These are phyloP conservation scores for Spinus olivaceus DNA, from an alignment of 2,797 vertebrate genomes.

Conservation along the genomic window DNA sequence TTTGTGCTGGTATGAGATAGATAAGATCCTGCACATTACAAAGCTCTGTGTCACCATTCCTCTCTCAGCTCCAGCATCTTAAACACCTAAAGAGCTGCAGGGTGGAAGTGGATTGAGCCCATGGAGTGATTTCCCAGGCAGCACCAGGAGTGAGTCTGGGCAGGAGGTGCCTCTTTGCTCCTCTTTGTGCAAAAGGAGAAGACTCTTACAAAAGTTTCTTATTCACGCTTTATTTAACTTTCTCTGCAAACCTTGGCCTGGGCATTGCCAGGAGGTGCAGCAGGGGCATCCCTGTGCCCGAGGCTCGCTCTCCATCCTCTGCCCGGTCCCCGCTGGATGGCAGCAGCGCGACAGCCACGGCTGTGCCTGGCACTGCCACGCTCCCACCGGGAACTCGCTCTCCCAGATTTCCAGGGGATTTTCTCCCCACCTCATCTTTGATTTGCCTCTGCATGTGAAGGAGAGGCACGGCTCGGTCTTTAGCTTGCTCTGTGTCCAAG, in stretches of 20 bases:
- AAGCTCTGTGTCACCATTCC: neutral
- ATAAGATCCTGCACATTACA: neutral
- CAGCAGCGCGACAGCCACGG: constrained; percentile 13
- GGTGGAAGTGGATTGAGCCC: rapidly evolving
- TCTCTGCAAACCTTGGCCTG: neutral
- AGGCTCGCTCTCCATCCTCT: neutral
- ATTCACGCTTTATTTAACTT: neutral
- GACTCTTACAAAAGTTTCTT: neutral
- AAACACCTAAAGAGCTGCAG: neutral
- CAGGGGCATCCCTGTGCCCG: neutral
- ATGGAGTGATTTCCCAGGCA: neutral
- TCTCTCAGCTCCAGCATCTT: neutral
- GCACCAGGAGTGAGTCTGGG: rapidly evolving
- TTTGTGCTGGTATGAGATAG: neutral
- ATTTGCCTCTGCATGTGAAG: neutral
- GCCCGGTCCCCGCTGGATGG: constrained; percentile 23
- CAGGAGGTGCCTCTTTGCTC: neutral
- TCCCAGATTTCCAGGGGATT: neutral
- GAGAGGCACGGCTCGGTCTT: neutral
- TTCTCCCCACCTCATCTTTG: neutral
- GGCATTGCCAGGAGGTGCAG: neutral
- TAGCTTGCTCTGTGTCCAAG: neutral
- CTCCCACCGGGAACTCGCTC: rapidly evolving
- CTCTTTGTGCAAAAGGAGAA: neutral
- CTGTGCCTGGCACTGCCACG: neutral